Base-by-base conservation (phyloP, 2,113 vertebrate species). In the Gobio gobio region DNA sequence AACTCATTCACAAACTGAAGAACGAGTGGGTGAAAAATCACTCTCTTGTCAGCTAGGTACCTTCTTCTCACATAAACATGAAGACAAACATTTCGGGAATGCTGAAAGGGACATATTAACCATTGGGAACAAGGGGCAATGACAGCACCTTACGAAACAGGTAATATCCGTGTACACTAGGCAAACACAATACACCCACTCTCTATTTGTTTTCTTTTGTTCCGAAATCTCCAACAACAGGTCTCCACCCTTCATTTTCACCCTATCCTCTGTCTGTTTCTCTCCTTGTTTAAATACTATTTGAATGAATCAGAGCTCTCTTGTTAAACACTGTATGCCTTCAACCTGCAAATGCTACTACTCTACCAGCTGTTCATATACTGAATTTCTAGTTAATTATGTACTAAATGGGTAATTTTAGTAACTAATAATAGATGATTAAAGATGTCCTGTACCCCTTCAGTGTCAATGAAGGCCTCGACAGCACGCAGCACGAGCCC, bases 401-500 rank as follows among this genome's bases (percentile, higher is more conserved):
- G 1, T 78, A 61, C 12, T 78, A 43, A 43, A 24, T 10, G 9
- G 26, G 14, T 26, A 1, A 68, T 72, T 72, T 82, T 40, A 58
- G 33, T 22, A 43, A 22, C 29, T 43, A 4, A 59, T 24, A 43
- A 24, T 9, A 0, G 14, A 20, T 45, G 18, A 56, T 54, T 18
- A 74, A 5, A 10, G 12, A 22, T 29, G 33, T 22, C 45, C n/a
- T 33, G 54, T 64, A 79, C 49, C 86, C 75, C 85, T 7, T 89
- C 78, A 16, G 73, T 79, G 59, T 97, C 96, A 0, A 87, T 90
- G 90, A 97, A 94, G 6, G 95, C 90, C 94, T 97, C 94, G 82
- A 96, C 91, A 0, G 97, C 96, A 33, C 93, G 91, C 68, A 98
- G 94, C 33, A 98, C 94, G 75, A 98, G 92, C 0, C 97, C 97